Percentiles rank a stretch among this genome's conserved stretches.
Conservation (phyloP, 2,888 invertebrate genomes). For the Meliscaeva auricollis region DNA sequence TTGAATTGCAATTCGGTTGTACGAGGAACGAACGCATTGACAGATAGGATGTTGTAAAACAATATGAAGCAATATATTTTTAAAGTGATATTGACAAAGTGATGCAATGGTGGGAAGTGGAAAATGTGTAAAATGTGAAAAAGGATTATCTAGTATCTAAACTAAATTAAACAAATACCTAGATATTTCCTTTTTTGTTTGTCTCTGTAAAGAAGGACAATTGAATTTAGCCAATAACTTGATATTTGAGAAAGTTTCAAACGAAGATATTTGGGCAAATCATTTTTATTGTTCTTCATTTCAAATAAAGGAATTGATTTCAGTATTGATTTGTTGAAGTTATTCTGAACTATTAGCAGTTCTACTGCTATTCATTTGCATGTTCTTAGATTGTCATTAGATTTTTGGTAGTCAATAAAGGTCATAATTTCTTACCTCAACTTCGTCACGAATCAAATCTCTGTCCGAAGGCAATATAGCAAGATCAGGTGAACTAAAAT, state of each 20-base stretch:
- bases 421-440: constrained; percentile 86
- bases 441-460: constrained; percentile 84
- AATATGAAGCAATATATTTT: constrained; percentile 52
- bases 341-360: too few relatives aligned
- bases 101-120: background rate
- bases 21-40: constrained; percentile 22
- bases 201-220: too few relatives aligned
- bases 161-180: constrained; percentile 23
- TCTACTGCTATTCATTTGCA: too few relatives aligned
- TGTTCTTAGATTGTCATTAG: too few relatives aligned
- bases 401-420: too few relatives aligned
- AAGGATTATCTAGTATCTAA: constrained; percentile 13
- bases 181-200: background rate
- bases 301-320: too few relatives aligned
- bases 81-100: constrained; percentile 24
- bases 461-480: constrained; percentile 84
- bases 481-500: constrained; percentile 84
- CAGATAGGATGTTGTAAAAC: constrained; percentile 36
- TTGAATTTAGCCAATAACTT: too few relatives aligned
- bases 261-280: too few relatives aligned
- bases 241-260: too few relatives aligned
- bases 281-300: too few relatives aligned
- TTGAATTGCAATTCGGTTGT: constrained; percentile 12
- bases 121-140: background rate
- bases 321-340: too few relatives aligned